Evolutionary conservation across 2,113 vertebrate genomes (phyloP), one percentile per base, ranked within the genome.

Genomic region (Morone chrysops): DNA sequence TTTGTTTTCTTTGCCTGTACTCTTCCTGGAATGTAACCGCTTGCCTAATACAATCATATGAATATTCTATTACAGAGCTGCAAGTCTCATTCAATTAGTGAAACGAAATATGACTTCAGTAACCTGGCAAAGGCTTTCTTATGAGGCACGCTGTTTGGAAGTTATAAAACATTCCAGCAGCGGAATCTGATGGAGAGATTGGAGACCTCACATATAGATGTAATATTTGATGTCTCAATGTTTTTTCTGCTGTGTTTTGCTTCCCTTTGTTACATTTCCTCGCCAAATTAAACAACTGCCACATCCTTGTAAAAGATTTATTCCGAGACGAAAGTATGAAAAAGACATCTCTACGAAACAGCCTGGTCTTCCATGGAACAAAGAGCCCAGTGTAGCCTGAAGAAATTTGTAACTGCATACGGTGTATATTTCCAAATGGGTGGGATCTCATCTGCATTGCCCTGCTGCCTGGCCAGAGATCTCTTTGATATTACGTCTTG

Each of bases 231-330:
- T 81, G 56, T 56, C 48, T 66, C 56, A 13, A 40, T 62, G 59
- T 75, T 85, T 72, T 31, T 75, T 56, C 40, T 77, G 59, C 40
- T 36, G 75, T 54, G 74, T 56, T 57, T 80, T 83, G 1, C 53
- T 50, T 36, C 43, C 36, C 13, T 83, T 88, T 86, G 53, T 71
- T 80, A 60, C 0, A 36, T 86, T 78, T 74, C 66, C 53, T 75
- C 43, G 83, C 72, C 76, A 87, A 80, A 89, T 87, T 81, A 90
- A 92, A 90, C 86, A 81, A 80, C 80, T 83, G 74, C n/a, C 70
- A 68, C 62, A 75, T 82, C 75, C 74, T 74, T 36, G 69, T 57
- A 76, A 88, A 90, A 75, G 41, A 82, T 60, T 63, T 60, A 76
- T 75, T 87, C 83, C 13, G 41, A 38, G 54, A 38, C 66, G 56